Conservation (phyloP, 37 sponge, comb jelly and placozoan genomes). For the Agelas oroides region DNA sequence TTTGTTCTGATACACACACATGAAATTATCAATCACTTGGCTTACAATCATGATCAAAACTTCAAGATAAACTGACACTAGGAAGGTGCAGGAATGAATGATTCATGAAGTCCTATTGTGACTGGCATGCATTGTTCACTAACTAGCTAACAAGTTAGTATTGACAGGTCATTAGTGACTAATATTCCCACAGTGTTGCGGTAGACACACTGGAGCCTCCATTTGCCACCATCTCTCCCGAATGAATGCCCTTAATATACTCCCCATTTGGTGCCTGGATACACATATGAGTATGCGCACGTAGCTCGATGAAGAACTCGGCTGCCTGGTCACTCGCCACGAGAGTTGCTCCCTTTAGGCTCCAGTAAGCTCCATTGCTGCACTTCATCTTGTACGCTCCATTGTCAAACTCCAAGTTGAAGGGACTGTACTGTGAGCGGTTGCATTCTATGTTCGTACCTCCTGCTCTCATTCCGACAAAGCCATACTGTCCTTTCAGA, state of each 20-base stretch:
- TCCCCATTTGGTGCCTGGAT: slow-evolving; percentile 76
- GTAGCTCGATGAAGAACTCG: slow-evolving; percentile 86
- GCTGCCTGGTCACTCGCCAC: slow-evolving; percentile 39
- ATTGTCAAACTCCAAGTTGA: slow-evolving; percentile 51
- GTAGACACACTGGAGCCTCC: slow-evolving; percentile 45
- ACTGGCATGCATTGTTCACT: too few species aligned
- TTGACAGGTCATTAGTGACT: too few species aligned
- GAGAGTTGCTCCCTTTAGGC: slow-evolving; percentile 51
- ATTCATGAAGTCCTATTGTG: too few species aligned
- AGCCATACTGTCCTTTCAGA: slow-evolving; percentile 84
- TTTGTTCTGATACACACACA: too few species aligned
- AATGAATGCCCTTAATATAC: slow-evolving; percentile 67
- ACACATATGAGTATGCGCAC: slow-evolving; percentile 82
- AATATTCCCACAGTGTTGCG: slow-evolving; percentile 93
- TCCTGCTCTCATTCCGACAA: slow-evolving; percentile 83
- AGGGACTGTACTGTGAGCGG: slow-evolving; percentile 82
- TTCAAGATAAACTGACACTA: too few species aligned
- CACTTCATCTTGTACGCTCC: slow-evolving; percentile 73
- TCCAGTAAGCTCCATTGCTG: slow-evolving; percentile 74
- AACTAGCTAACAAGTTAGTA: too few species aligned
- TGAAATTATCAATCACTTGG: too few species aligned
- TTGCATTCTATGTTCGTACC: slow-evolving; percentile 85
- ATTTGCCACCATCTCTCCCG: slow-evolving; percentile 69
- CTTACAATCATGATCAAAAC: too few species aligned
- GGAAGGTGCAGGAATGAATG: too few species aligned